Evolutionary conservation across 2,113 vertebrate species (phyloP).

Genomic region (Barbus barbus): DNA sequence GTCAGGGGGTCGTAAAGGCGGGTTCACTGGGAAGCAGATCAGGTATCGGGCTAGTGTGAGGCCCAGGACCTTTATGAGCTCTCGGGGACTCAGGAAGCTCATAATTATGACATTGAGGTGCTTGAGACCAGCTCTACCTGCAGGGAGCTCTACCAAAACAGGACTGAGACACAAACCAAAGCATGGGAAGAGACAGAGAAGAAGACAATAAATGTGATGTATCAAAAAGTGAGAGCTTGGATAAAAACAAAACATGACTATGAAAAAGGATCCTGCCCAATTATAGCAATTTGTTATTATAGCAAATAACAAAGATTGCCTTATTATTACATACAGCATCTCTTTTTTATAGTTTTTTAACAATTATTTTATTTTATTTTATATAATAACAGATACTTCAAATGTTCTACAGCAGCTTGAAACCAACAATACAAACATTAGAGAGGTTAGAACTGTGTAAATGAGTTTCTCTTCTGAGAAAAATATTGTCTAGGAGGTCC

Average conservation of each 20-base stretch:
- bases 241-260: conserved; percentile 42
- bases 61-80: conserved; percentile 48
- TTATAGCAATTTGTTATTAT: too few relatives aligned
- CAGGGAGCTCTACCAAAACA: conserved; percentile 16
- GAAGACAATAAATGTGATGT: conserved; percentile 33
- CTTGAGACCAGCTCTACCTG: conserved; percentile 25
- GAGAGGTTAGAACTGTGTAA: neutral
- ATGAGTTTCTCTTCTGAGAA: neutral
- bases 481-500: neutral
- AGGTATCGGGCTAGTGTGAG: conserved; percentile 54
- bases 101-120: conserved; percentile 45
- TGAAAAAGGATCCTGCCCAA: conserved; percentile 1
- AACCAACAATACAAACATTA: neutral
- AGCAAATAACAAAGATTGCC: neutral
- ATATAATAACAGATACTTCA: neutral
- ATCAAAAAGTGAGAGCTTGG: conserved; percentile 2
- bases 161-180: conserved; percentile 13
- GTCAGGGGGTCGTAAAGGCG: conserved; percentile 38
- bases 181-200: neutral
- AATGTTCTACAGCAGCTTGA: neutral
- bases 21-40: conserved; percentile 51
- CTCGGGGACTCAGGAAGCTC: conserved; percentile 39
- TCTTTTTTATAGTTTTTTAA: neutral
- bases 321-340: neutral
- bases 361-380: too few relatives aligned